Evolutionary conservation across 2,113 vertebrate genomes (phyloP).

Genomic region (Dolichotis patagonum): DNA sequence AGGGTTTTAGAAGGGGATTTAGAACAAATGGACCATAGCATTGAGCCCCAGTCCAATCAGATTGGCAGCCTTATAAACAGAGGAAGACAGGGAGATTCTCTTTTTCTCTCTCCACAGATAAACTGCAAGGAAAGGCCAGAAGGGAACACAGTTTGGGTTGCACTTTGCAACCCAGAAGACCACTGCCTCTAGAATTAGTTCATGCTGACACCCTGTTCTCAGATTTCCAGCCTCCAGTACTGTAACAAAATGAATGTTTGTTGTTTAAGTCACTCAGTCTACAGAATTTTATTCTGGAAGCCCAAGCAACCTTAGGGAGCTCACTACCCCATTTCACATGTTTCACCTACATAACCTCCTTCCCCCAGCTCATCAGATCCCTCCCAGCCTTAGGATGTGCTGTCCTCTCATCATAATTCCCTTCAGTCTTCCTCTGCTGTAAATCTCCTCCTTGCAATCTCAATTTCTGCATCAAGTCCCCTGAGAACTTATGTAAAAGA

Average conservation of each 20-base stretch:
- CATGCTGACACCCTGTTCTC: neutral
- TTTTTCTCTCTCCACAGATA: neutral
- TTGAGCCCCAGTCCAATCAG: neutral
- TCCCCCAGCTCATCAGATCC: neutral
- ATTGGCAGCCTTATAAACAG: neutral
- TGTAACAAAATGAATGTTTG: neutral
- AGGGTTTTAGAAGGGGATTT: neutral
- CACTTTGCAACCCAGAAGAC: neutral
- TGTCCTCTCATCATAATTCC: neutral
- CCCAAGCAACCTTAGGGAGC: neutral
- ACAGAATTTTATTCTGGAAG: neutral
- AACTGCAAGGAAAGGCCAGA: neutral
- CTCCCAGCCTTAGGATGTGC: neutral
- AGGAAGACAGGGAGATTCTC: neutral
- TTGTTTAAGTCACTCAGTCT: neutral
- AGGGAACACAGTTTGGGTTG: neutral
- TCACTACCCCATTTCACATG: fast-evolving
- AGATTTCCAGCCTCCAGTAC: neutral
- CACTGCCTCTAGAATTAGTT: neutral
- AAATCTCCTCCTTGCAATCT: neutral
- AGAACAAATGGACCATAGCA: neutral
- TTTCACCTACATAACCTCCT: too few relatives aligned
- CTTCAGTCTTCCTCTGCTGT: neutral
- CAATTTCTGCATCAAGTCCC: neutral
- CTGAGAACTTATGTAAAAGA: neutral